A percentile compares a stretch with the other conserved stretches of the same genome.
Evolutionary conservation across 2,888 invertebrate species (phyloP).

Genomic region (Parasteatoda lunata): DNA sequence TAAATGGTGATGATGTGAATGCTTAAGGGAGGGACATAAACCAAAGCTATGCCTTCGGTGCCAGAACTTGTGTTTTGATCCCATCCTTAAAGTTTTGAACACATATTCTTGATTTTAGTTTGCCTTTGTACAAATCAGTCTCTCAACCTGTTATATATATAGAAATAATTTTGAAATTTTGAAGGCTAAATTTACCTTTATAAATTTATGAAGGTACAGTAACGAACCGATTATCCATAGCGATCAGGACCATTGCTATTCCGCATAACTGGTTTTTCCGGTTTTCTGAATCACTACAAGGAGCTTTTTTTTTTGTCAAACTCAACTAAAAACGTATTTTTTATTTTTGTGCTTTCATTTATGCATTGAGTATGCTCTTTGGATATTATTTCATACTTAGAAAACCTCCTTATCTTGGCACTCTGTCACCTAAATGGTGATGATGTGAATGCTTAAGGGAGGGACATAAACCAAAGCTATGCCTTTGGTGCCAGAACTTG

Average conservation of each 20-base stretch:
- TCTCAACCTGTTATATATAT: neutral
- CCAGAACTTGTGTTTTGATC: conserved; percentile 30
- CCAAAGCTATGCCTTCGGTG: conserved; percentile 50
- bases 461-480: conserved; percentile 32
- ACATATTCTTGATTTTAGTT: neutral
- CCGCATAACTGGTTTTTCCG: too few species aligned
- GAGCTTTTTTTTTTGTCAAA: too few species aligned
- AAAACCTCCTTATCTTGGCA: conserved; percentile 24
- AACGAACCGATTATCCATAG: too few species aligned
- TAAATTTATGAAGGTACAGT: too few species aligned
- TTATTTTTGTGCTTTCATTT: too few species aligned
- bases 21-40: conserved; percentile 46
- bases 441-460: conserved; percentile 52
- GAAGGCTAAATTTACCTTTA: too few species aligned
- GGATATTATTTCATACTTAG: too few species aligned
- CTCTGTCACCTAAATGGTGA: conserved; percentile 38
- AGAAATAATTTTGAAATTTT: neutral
- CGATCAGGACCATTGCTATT: too few species aligned
- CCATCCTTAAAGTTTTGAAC: conserved; percentile 40
- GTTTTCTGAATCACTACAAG: too few species aligned
- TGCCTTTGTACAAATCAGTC: too few species aligned
- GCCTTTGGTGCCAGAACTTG: conserved; percentile 48
- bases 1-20: conserved; percentile 46
- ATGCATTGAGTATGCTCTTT: too few species aligned
- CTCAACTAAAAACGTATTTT: too few species aligned